phyloP scores from a whole-genome alignment of 1,140 invertebrate genomes.

The Chlorops oryzae region DNA sequence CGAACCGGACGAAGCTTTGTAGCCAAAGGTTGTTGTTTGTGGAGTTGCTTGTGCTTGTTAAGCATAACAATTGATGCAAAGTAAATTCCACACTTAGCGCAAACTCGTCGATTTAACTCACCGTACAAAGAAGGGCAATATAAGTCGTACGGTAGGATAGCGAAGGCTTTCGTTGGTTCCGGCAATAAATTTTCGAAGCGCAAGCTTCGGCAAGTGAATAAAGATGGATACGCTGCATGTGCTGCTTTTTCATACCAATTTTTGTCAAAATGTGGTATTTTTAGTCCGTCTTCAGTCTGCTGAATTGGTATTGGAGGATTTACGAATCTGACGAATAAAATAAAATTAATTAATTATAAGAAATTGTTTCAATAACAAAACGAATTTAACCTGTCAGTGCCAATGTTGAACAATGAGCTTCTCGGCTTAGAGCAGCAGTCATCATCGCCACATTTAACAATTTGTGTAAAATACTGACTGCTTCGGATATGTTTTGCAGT shows the following conservation, averaged over 20 bases:
- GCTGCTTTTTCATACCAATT: background rate
- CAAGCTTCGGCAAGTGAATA: too few relatives aligned
- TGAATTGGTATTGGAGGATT: background rate
- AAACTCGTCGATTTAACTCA: conserved; percentile 5
- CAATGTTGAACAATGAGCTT: too few relatives aligned
- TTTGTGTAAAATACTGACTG: background rate
- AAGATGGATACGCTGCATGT: background rate
- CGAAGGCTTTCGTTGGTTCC: background rate
- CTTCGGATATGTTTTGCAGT: background rate
- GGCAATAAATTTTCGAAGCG: background rate
- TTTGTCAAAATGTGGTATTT: too few relatives aligned
- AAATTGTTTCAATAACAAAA: background rate
- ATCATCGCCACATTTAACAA: background rate
- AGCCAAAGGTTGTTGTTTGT: too few relatives aligned
- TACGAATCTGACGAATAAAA: background rate
- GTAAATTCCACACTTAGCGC: conserved; percentile 33
- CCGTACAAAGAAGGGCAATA: background rate
- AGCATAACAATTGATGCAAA: conserved; percentile 26
- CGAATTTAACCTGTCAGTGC: too few relatives aligned
- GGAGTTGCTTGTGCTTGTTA: background rate
- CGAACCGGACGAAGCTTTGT: too few relatives aligned
- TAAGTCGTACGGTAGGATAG: background rate
- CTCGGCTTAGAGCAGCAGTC: too few relatives aligned
- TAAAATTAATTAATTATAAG: background rate
- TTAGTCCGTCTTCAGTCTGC: background rate